phyloP scores from a whole-genome alignment of 2,888 invertebrate genomes.

The Nomada flava region DNA sequence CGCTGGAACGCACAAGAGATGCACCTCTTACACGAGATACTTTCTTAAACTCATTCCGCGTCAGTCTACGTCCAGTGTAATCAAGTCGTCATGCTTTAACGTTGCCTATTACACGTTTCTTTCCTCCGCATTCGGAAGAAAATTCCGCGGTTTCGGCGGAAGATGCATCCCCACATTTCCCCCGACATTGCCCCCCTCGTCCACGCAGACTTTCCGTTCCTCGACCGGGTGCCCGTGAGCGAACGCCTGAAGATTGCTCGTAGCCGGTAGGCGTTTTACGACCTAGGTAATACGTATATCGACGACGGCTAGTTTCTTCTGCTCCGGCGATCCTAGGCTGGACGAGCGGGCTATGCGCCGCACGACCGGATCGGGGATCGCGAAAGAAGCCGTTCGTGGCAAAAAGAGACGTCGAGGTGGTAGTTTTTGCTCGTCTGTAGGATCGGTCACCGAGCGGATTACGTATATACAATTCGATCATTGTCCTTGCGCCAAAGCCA shows the following conservation, averaged over 20 bases:
- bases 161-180: not conserved
- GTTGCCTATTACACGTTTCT: slow-evolving; percentile 48
- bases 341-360: not conserved
- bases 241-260: not conserved
- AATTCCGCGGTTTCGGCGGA: slow-evolving; percentile 40
- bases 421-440: not conserved
- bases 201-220: slow-evolving; percentile 1
- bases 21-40: slow-evolving; percentile 41
- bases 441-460: slow-evolving; percentile 46
- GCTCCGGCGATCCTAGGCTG: not conserved
- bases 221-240: not conserved
- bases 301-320: slow-evolving; percentile 6
- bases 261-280: slow-evolving; percentile 60
- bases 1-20: slow-evolving; percentile 31
- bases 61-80: slow-evolving; percentile 54
- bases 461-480: not conserved
- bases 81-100: slow-evolving; percentile 59
- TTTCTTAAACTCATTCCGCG: slow-evolving; percentile 60
- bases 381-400: not conserved
- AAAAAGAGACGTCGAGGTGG: slow-evolving; percentile 27
- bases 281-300: slow-evolving; percentile 34
- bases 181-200: not conserved
- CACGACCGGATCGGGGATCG: not conserved
- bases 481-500: slow-evolving; percentile 24
- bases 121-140: slow-evolving; percentile 32